A percentile compares a stretch with the other conserved stretches of the same genome.
Evolutionary conservation across 1,140 invertebrate genomes (phyloP).

Genomic region (Drosophila neocordata): DNA sequence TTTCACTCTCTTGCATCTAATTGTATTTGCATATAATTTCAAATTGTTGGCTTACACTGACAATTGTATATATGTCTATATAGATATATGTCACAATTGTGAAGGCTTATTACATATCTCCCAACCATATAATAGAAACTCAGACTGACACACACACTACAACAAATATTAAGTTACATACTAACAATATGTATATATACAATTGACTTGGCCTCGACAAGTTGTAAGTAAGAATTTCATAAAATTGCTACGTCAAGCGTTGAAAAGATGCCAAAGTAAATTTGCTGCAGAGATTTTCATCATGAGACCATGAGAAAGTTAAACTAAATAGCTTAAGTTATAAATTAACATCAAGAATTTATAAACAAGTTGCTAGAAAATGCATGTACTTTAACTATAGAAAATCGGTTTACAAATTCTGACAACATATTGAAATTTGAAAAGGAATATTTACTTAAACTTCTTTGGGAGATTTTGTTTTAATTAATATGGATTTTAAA

Average conservation of each 20-base stretch:
- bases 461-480: neutral
- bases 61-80: neutral
- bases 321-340: neutral
- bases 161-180: slow-evolving; percentile 9
- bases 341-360: slow-evolving; percentile 4
- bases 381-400: neutral
- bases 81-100: slow-evolving; percentile 58
- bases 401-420: neutral
- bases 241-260: slow-evolving; percentile 79
- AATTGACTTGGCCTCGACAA: slow-evolving; percentile 26
- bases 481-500: no score
- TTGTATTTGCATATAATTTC: slow-evolving; percentile 42
- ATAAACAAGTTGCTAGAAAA: neutral
- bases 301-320: slow-evolving; percentile 9
- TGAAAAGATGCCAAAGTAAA: slow-evolving; percentile 68
- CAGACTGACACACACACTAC: neutral
- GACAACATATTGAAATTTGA: neutral
- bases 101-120: slow-evolving; percentile 56
- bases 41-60: slow-evolving; percentile 38
- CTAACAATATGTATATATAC: slow-evolving; percentile 27
- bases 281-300: slow-evolving; percentile 34
- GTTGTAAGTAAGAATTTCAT: slow-evolving; percentile 65
- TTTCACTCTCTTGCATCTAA: slow-evolving; percentile 60
- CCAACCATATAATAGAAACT: neutral
- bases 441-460: neutral